Percentiles rank a stretch among this genome's conserved stretches.
Evolutionary conservation across 2,113 vertebrate genomes (phyloP).

Genomic region (Gymnogyps californianus): DNA sequence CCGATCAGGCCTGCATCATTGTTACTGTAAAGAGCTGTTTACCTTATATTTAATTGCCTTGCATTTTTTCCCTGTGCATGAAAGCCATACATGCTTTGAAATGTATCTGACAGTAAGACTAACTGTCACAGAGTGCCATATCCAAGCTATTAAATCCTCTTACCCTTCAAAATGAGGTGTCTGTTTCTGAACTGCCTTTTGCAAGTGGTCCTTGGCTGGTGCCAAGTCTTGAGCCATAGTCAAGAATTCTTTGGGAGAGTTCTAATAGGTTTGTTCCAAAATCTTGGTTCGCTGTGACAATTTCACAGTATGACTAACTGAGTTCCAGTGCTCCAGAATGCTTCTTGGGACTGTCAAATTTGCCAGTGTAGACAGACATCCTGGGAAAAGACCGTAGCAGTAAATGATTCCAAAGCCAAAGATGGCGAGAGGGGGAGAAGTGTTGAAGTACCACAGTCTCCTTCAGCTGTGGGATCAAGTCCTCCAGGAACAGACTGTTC

Average conservation of each 20-base stretch:
- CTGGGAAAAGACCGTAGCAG: accelerated
- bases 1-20: not conserved
- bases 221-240: not conserved
- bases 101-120: not conserved
- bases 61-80: not conserved
- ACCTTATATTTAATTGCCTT: not conserved
- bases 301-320: not conserved
- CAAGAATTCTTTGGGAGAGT: not conserved
- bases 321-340: accelerated
- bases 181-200: not conserved
- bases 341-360: not conserved
- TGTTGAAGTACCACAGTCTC: accelerated
- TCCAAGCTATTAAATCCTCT: not conserved
- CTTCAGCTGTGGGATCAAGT: not conserved
- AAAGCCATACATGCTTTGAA: not conserved
- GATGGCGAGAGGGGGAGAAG: accelerated
- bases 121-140: too few species aligned
- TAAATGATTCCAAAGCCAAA: not conserved
- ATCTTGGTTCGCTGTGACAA: accelerated
- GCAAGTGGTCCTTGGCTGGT: not conserved
- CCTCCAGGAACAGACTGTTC: accelerated
- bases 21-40: not conserved
- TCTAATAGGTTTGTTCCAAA: not conserved
- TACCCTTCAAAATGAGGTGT: not conserved
- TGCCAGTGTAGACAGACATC: not conserved